A percentile compares a stretch with the other conserved stretches of the same genome.
Evolutionary conservation across 2,797 vertebrate species (phyloP).

Genomic region (Garrulus glandarius): DNA sequence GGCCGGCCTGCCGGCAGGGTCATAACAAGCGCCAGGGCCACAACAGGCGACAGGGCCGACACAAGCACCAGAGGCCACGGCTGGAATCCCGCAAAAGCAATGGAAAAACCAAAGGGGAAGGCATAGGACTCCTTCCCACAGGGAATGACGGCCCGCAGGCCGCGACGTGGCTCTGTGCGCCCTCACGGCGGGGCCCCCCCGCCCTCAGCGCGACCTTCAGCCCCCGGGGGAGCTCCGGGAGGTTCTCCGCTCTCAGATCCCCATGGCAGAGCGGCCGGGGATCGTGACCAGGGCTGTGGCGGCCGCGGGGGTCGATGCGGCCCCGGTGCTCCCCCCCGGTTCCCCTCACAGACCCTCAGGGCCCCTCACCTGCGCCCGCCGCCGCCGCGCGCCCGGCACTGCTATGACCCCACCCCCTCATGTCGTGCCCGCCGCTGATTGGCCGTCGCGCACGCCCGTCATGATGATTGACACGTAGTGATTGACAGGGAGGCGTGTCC

Average conservation of each 20-base stretch:
- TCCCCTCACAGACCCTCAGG: background rate
- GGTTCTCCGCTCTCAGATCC: too few species aligned
- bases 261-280: background rate
- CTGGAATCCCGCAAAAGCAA: background rate
- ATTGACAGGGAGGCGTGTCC: background rate
- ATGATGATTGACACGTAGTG: background rate
- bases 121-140: background rate
- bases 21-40: background rate
- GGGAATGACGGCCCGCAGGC: background rate
- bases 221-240: background rate
- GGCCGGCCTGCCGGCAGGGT: background rate
- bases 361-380: background rate
- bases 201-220: slow-evolving; percentile 3
- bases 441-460: fast-evolving
- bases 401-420: background rate
- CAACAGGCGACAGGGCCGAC: background rate
- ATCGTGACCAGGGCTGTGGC: background rate
- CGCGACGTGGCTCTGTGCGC: background rate
- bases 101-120: background rate
- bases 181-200: background rate
- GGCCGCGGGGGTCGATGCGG: fast-evolving
- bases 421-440: fast-evolving
- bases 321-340: fast-evolving
- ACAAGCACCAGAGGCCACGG: background rate
- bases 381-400: background rate